Evolutionary conservation across 2,888 invertebrate species (phyloP).

Genomic region (Dugesia japonica): DNA sequence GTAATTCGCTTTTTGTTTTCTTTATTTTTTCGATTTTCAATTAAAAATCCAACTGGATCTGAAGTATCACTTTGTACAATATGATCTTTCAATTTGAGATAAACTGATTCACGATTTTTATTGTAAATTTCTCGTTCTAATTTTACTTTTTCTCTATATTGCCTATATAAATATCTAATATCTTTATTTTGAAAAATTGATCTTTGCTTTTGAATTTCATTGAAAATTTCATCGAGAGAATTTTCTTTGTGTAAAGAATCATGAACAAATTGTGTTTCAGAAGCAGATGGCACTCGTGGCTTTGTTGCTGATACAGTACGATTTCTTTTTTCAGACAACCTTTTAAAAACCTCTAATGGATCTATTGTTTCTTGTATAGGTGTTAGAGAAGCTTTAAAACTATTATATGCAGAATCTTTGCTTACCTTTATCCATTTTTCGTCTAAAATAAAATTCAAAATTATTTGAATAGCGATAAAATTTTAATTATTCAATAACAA

Average conservation of each 20-base stretch:
- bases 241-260: neutral
- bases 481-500: no score
- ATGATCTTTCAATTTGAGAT: neutral
- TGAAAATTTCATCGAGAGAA: neutral
- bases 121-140: neutral
- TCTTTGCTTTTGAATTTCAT: neutral
- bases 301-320: neutral
- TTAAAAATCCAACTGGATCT: neutral
- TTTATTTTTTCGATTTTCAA: constrained; percentile 2
- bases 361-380: neutral
- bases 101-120: neutral
- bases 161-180: neutral
- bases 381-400: neutral
- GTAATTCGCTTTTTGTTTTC: neutral
- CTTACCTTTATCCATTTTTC: neutral
- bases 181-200: neutral
- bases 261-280: neutral
- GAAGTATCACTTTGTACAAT: neutral
- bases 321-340: neutral
- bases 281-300: neutral
- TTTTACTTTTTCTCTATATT: neutral
- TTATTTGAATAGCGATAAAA: no score
- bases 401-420: neutral
- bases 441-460: no score
- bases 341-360: neutral